Evolutionary conservation across 2,888 invertebrate genomes (phyloP), one percentile per base, ranked within the genome.

Genomic region (Chalcis sispes): DNA sequence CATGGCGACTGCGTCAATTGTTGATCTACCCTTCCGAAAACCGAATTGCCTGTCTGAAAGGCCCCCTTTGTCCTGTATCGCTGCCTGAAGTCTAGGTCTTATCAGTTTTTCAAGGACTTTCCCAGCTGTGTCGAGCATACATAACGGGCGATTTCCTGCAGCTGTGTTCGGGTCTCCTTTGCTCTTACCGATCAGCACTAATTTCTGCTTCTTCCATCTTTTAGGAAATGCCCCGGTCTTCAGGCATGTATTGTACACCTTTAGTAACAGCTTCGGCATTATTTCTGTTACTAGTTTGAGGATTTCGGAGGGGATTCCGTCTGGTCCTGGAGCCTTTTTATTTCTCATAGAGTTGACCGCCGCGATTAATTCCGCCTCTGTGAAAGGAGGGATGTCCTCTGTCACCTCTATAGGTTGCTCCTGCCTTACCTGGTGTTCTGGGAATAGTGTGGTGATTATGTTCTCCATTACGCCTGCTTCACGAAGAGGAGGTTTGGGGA

Each of bases 241-340:
- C 23, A 52, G 23, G 23, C 50, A 52, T 18, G 50, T 7, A 13
- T 52, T 52, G 23, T 52, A 52, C 50, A 52, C 20, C 4, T 13
- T 2, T 18, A 23, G 23, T 4, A 52, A 23, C 2, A 23, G 2
- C 7, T 25, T 1, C 1, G 56, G 56, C 13, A 10, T 4, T 27
- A 25, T 29, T 15, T 27, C 29, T 2, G 56, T n/a, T 27, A 56
- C 27, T 29, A 29, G 27, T n/a, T 56, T 56, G 4, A 56, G 15
- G 29, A 25, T 56, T 29, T 56, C 29, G 4, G 56, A 25, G 27
- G 56, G 56, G 15, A 56, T 25, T 13, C 56, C 56, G 27, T 56
- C 56, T 15, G 56, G 56, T 5, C 56, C 56, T 8, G 56, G 56
- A 27, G 56, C 56, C 27, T 27, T 56, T n/a, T 56, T 5, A n/a